phyloP scores from a whole-genome alignment of 1,140 invertebrate genomes.

The Choristoneura fumiferana region DNA sequence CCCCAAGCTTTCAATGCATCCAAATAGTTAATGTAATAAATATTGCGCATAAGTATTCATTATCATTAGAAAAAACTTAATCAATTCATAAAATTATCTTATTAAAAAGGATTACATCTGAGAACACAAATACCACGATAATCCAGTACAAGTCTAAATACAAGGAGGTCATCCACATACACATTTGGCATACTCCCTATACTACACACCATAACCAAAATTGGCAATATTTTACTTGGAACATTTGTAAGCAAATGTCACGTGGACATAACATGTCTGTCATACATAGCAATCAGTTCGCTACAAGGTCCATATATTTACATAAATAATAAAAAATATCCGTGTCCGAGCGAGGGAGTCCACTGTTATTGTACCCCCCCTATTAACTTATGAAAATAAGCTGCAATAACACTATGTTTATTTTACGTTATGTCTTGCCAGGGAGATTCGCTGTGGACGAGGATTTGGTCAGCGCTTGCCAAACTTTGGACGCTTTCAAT shows the following conservation, averaged over 20 bases:
- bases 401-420: constrained; percentile 76
- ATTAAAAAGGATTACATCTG: no score
- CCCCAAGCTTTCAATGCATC: no score
- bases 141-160: background rate
- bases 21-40: no score
- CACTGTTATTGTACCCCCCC: constrained; percentile 34
- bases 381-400: constrained; percentile 78
- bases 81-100: no score
- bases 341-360: constrained; percentile 31
- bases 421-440: constrained; percentile 67
- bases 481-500: constrained; percentile 32
- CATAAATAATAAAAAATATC: constrained; percentile 63
- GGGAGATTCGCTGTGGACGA: constrained; percentile 57
- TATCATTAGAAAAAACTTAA: no score
- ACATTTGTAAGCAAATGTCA: constrained; percentile 8
- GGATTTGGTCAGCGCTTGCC: constrained; percentile 39
- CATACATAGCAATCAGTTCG: constrained; percentile 11
- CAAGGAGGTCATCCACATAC: background rate
- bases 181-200: no score
- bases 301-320: constrained; percentile 31
- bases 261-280: constrained; percentile 16
- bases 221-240: background rate
- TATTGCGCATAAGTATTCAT: no score
- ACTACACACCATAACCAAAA: background rate
- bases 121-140: background rate